Percentiles rank a stretch among this genome's conserved stretches.
Evolutionary conservation across 2,113 vertebrate genomes (phyloP).

Genomic region (Sturnira hondurensis): DNA sequence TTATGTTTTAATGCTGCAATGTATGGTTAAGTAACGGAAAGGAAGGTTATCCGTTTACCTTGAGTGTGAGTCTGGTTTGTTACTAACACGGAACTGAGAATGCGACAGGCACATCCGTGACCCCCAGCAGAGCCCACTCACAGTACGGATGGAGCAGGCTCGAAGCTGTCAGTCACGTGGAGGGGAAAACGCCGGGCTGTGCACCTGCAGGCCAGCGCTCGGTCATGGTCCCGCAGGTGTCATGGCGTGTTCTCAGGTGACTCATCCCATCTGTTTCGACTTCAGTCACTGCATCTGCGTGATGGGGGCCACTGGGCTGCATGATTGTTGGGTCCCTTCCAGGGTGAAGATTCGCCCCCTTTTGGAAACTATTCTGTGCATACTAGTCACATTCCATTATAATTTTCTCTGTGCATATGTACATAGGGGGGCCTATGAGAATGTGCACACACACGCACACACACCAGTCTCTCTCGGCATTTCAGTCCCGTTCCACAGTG

Average conservation of each 20-base stretch:
- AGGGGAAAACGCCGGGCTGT: background rate
- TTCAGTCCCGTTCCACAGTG: background rate
- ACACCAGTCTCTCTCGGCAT: background rate
- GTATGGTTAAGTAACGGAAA: conserved; percentile 52
- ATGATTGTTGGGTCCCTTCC: background rate
- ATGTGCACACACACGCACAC: background rate
- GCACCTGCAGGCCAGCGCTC: background rate
- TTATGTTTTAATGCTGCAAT: conserved; percentile 46
- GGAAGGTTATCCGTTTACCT: background rate
- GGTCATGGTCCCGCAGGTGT: background rate
- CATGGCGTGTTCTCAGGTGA: background rate
- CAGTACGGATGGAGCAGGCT: background rate
- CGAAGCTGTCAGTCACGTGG: background rate
- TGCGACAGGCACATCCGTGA: background rate
- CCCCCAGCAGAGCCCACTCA: background rate
- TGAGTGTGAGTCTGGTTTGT: background rate
- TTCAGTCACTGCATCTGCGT: background rate
- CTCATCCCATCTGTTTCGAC: background rate
- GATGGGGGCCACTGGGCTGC: background rate
- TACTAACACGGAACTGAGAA: background rate
- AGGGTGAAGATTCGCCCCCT: background rate
- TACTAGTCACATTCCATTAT: background rate
- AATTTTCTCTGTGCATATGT: background rate
- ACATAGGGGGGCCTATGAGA: background rate
- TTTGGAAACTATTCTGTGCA: background rate